phyloP scores from a whole-genome alignment of 2,113 vertebrate genomes.

The Otus sunia region DNA sequence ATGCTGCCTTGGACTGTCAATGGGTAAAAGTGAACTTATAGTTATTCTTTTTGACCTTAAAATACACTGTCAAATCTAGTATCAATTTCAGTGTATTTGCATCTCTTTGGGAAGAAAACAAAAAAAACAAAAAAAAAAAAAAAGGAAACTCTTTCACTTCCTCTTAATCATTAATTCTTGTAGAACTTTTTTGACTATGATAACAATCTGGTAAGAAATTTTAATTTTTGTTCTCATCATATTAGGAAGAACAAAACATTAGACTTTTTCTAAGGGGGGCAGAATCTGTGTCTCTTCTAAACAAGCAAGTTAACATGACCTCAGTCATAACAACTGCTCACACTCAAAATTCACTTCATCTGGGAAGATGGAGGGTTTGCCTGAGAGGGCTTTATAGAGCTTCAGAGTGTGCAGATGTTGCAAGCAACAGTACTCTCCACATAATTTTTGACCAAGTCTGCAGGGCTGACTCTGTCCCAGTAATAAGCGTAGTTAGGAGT shows the following conservation, averaged over 20 bases:
- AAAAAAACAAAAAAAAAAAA: neutral
- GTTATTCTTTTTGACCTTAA: neutral
- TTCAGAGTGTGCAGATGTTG: neutral
- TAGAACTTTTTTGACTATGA: neutral
- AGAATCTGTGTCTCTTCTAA: neutral
- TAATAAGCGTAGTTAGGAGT: neutral
- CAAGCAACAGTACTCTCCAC: neutral
- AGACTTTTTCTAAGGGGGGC: neutral
- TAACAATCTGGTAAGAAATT: neutral
- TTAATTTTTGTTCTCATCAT: neutral
- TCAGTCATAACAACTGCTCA: accelerated
- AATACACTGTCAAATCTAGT: neutral
- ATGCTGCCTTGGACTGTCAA: neutral
- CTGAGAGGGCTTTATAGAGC: neutral
- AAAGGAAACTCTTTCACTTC: neutral
- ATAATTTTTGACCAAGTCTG: neutral
- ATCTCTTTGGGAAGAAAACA: neutral
- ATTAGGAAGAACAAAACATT: neutral
- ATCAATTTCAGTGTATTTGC: neutral
- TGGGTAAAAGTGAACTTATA: neutral
- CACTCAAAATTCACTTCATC: neutral
- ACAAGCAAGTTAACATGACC: accelerated
- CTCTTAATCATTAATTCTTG: neutral
- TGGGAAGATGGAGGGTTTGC: accelerated
- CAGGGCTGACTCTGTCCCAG: neutral